Base-by-base conservation (phyloP, 2,797 vertebrate genomes). In the Tragelaphus eurycerus region DNA sequence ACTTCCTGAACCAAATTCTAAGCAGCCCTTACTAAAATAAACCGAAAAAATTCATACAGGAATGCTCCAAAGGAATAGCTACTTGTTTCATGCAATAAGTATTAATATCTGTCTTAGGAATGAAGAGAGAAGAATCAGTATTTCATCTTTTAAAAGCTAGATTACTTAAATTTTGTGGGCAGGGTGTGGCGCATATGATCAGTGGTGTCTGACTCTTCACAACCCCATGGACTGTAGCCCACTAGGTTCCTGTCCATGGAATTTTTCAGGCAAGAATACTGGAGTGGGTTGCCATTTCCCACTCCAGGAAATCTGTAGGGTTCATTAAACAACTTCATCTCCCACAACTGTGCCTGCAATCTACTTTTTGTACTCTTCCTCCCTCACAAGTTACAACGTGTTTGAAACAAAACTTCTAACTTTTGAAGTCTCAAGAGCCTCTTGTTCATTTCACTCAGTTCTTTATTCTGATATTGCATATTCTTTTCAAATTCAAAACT, bases 381-480 rank as follows among this genome's bases (percentile, higher is more conserved):
- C n/a, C 50, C 52, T 90, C 55, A 59, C 50, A 93, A 87, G 89
- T 67, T 34, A 85, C 16, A 90, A 64, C 31, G 11, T 34, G 34
- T 84, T 92, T 92, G 54, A 97, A 92, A 88, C 86, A 67, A 87
- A 92, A 85, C 17, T 11, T 59, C 23, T 52, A 67, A 92, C 34
- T 90, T 92, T 48, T 55, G 29, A 91, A 97, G 89, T 92, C 38
- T 60, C 31, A 93, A 52, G 96, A 81, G 31, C 50, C 10, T 16
- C 60, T 84, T 89, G 43, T 79, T 90, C 92, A 21, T 48, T 38
- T 46, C 38, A 78, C n/a, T 95, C 57, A 74, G 67, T 38, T 89
- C 74, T 90, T 59, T 78, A 97, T 31, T 23, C 54, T 86, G 59
- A 52, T 85, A 94, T 78, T 89, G 86, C 87, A 94, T 85, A 93